These are phyloP conservation scores for Hypomesus transpacificus DNA, from an alignment of 2,113 vertebrate species.

Conservation along the genomic window DNA sequence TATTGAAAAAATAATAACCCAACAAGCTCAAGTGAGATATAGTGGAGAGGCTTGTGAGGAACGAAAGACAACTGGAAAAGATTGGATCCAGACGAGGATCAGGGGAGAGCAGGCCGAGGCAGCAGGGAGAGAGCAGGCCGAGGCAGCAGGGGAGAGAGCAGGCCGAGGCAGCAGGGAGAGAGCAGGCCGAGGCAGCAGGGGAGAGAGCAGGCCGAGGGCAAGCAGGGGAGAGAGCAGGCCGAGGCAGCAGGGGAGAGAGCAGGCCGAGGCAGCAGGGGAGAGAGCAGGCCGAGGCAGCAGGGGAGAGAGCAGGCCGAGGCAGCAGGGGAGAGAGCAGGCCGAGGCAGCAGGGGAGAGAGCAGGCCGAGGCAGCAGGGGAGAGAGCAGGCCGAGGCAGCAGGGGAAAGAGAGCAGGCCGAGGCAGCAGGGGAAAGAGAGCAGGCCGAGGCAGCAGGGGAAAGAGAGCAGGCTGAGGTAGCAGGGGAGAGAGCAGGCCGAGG, in stretches of 20 bases:
- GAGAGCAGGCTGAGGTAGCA: no score
- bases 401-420: no score
- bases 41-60: no score
- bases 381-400: no score
- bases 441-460: no score
- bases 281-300: background rate
- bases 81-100: background rate
- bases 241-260: background rate
- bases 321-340: no score
- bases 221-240: background rate
- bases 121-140: background rate
- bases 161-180: background rate
- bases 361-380: background rate
- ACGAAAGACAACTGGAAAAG: no score
- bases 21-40: no score
- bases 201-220: background rate
- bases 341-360: background rate
- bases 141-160: background rate
- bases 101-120: no score
- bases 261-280: background rate
- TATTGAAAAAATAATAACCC: no score
- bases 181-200: background rate
- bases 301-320: background rate
- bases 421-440: no score
- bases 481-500: no score